These are phyloP conservation scores for Helleia helle DNA, from an alignment of 2,888 invertebrate genomes.

Conservation along the genomic window DNA sequence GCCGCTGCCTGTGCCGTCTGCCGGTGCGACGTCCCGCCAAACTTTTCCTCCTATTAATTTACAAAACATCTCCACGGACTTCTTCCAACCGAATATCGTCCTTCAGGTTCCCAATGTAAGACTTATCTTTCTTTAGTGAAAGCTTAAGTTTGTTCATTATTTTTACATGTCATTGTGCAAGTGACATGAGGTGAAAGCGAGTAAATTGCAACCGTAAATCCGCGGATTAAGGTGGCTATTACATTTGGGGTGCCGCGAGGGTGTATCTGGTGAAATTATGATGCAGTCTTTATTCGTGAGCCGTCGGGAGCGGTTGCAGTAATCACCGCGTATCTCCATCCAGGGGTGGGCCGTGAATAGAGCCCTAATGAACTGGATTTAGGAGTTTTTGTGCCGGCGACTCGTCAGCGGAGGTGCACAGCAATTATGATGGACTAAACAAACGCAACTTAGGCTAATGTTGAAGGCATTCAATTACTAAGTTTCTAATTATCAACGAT, in stretches of 20 bases:
- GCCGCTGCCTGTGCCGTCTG: no score
- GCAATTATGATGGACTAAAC: constrained; percentile 70
- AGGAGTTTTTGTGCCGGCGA: constrained; percentile 71
- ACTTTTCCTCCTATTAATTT: constrained; percentile 74
- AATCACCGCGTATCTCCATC: constrained; percentile 74
- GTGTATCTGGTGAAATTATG: constrained; percentile 73
- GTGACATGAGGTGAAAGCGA: constrained; percentile 43
- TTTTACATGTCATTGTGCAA: constrained; percentile 74
- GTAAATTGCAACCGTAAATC: constrained; percentile 46
- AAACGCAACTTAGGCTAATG: constrained; percentile 44
- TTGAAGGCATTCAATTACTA: constrained; percentile 43
- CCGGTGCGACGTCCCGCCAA: constrained; percentile 62
- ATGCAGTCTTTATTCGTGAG: constrained; percentile 74
- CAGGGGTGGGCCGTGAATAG: constrained; percentile 71
- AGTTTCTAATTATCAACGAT: constrained; percentile 29
- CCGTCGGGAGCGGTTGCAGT: constrained; percentile 74
- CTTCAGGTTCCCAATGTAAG: constrained; percentile 36
- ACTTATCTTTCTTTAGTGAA: constrained; percentile 39
- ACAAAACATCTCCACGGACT: constrained; percentile 59
- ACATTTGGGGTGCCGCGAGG: constrained; percentile 37
- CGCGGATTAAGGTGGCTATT: constrained; percentile 45
- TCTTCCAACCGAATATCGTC: constrained; percentile 36
- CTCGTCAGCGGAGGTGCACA: constrained; percentile 68
- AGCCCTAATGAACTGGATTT: constrained; percentile 75
- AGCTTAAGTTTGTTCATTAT: constrained; percentile 69